Evolutionary conservation across 2,888 invertebrate genomes (phyloP).

Genomic region (Drosophila conformis): DNA sequence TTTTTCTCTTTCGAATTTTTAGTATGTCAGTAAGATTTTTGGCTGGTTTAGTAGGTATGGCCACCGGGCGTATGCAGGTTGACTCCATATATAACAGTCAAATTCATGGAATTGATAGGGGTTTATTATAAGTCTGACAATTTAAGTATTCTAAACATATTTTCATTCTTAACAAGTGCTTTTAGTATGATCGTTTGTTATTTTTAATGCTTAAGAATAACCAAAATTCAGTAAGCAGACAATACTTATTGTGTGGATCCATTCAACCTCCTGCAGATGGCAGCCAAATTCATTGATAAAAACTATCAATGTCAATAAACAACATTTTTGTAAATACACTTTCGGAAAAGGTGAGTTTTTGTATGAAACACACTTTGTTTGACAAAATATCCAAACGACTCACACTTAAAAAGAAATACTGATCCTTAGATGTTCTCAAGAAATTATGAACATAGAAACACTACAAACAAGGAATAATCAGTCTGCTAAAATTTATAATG

Average conservation of each 20-base stretch:
- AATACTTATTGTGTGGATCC: neutral
- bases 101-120: neutral
- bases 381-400: neutral
- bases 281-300: neutral
- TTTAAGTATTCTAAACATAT: neutral
- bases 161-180: neutral
- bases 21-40: conserved; percentile 40
- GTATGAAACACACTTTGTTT: neutral
- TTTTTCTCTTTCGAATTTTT: conserved; percentile 7
- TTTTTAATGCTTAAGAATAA: neutral
- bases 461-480: neutral
- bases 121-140: neutral
- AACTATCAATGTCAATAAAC: neutral
- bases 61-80: conserved; percentile 38
- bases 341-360: neutral
- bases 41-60: conserved; percentile 46
- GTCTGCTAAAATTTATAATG: neutral
- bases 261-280: neutral
- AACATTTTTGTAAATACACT: neutral
- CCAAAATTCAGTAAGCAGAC: neutral
- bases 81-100: neutral
- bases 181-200: neutral
- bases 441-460: neutral
- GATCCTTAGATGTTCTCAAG: neutral
- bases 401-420: neutral